Base-by-base conservation (phyloP, 2,888 invertebrate genomes). In the Drosophila lutescens region DNA sequence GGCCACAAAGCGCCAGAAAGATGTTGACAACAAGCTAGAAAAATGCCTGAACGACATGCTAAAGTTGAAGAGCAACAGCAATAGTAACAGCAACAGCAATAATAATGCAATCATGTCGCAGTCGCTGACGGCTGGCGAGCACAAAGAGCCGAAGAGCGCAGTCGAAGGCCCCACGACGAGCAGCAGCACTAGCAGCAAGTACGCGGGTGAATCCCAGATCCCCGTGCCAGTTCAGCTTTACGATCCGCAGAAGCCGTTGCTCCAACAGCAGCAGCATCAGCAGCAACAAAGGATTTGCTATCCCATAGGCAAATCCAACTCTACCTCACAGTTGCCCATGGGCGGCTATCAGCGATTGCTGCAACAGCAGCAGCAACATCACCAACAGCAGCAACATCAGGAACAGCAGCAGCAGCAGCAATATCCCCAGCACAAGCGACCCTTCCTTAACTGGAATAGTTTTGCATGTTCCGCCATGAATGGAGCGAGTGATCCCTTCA, bases 21-120 rank as follows among this genome's bases (percentile, higher is more conserved):
- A 92, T 68, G 88, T 89, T 56, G 92, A 92, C 82, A 92, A 92
- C 80, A 92, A 92, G 81, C 85, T 91, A 66, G 92, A 92, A 76
- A 92, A 92, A 86, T 90, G 90, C 74, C 78, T 91, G 23, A 91
- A 90, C 77, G 92, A 92, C 76, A 91, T 91, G 88, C 79, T 90
- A 66, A 91, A 90, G 88, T 82, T 91, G 75, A 90, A 87, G 57
- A 85, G 65, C 68, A 55, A 36, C 74, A 70, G 46, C 66, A 77
- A 73, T 51, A 74, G 34, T 10, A 32, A 10, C 32, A 30, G 1
- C 30, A 32, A 41, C 40, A 41, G 79, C 60, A 44, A 50, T 77
- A 65, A 67, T 75, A 77, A 63, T 69, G 69, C 68, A 71, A 51
- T 74, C 66, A 75, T 78, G 68, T 76, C 75, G 67, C 80, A 77